Base-by-base conservation (phyloP, 2,113 vertebrate species). In the Oryzias javanicus region DNA sequence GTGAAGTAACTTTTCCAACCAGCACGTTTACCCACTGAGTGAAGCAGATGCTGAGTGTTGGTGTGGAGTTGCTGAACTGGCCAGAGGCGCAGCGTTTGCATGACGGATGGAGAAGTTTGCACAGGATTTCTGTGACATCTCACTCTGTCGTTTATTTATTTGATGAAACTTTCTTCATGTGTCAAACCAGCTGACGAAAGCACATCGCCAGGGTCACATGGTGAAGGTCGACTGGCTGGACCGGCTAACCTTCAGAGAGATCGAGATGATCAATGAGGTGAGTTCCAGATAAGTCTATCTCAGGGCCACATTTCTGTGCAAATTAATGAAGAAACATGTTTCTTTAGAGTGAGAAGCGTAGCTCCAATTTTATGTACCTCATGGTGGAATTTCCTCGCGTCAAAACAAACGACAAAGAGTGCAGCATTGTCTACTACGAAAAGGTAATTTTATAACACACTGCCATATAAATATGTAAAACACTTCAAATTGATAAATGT, bases 221-320 rank as follows among this genome's bases (percentile, higher is more conserved):
- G 97, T 98, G 64, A 98, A 99, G 88, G 97, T 99, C 16, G 97
- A 98, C 77, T 99, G 97, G 97, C 86, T 99, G 86, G 97, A 99
- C 85, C 93, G 97, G 71, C 79, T 98, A 80, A 98, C 97, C 24
- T 99, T 99, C 88, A 92, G 97, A 87, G 97, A 98, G 89, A 99
- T 99, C 55, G 97, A 99, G 88, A 99, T 99, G 97, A 99, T 99
- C 83, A 99, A 99, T 57, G 97, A 99, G 93, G 97, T 98, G 74
- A 80, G 46, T 18, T 42, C 7, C 24, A 14, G 14, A 49, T 53
- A 17, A 47, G 16, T 46, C 49, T 16, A 25, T 41, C 41, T 4
- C 15, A 49, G 3, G 35, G 22, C 41, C 14, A 35, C 7, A n/a
- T 45, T 47, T 47, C 1, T 47, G 45, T 18, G 1, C 22, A 2